Evolutionary conservation across 2,113 vertebrate genomes (phyloP), one percentile per base, ranked within the genome.

Genomic region (Bostrychus sinensis): DNA sequence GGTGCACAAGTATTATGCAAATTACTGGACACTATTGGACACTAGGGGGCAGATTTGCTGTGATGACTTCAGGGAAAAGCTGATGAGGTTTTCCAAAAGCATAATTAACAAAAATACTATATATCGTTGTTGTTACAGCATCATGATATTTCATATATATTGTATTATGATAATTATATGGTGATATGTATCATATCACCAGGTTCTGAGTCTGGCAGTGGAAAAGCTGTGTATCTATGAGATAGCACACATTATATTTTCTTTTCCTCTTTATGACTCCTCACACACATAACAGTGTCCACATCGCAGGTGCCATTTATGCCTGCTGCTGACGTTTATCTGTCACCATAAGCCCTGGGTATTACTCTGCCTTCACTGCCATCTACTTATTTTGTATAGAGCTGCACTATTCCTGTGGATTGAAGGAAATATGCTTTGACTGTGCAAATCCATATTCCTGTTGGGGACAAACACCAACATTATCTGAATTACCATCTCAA

Each of bases 271-370:
- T 16, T 45, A 23, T 16, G 39, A 20, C 62, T 48, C 66, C 22
- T 58, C 39, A 7, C 32, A 54, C 43, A 4, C 69, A 42, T 56
- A 43, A 58, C n/a, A 1, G 45, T 61, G 58, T 46, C 16, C 48
- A 43, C 58, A 36, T 70, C 82, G 64, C 68, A 77, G 81, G 73
- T 75, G 60, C 51, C 66, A 58, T 60, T 70, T 42, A 26, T 41
- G 60, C 65, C 54, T 53, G 61, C 75, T 41, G 36, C 65, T 73
- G 75, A 77, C 13, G 16, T 69, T 71, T 62, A 68, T 80, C 64
- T 59, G 66, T 53, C 55, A 56, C 7, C 37, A 85, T 74, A 78
- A 75, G 66, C 55, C 62, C 60, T 43, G 28, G 28, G 68, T 66
- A 26, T 67, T 7, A 28, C 34, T 26, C 55, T 77, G 11, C 39